These are phyloP conservation scores for Tenthredo livida DNA, from an alignment of 2,888 invertebrate species.

Conservation along the genomic window DNA sequence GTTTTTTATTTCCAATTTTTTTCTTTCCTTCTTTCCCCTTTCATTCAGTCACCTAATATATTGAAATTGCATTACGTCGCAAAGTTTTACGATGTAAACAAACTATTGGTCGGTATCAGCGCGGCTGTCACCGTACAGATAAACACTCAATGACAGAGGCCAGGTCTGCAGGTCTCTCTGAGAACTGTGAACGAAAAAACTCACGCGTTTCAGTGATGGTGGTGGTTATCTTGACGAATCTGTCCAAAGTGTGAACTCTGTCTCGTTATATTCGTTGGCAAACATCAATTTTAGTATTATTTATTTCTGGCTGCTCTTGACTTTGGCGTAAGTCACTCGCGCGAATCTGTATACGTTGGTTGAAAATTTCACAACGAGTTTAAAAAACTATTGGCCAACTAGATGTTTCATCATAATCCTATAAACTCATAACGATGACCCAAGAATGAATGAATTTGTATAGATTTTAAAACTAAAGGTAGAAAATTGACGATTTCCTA, in stretches of 20 bases:
- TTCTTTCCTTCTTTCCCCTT: neutral
- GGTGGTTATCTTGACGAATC: conserved; percentile 34
- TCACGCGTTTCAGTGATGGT: neutral
- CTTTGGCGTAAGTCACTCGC: conserved; percentile 29
- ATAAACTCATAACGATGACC: neutral
- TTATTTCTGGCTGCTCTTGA: conserved; percentile 40
- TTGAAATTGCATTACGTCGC: conserved; percentile 17
- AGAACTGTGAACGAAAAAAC: conserved; percentile 41
- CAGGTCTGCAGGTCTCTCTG: conserved; percentile 33
- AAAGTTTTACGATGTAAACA: conserved; percentile 52
- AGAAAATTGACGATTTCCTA: neutral
- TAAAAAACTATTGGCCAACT: neutral
- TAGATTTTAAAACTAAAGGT: too few species aligned
- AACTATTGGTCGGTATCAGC: conserved; percentile 50
- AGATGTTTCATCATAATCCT: neutral
- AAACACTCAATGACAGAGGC: conserved; percentile 52
- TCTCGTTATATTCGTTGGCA: conserved; percentile 15
- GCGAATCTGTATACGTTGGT: neutral
- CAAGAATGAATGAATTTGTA: neutral
- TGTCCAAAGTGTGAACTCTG: conserved; percentile 20
- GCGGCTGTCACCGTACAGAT: conserved; percentile 50
- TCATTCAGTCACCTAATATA: conserved; percentile 39
- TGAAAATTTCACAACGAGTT: neutral
- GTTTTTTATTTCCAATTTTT: neutral
- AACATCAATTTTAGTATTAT: conserved; percentile 27